Evolutionary conservation across 2,888 invertebrate genomes (phyloP), one percentile per base, ranked within the genome.

Genomic region (Seira ritae): DNA sequence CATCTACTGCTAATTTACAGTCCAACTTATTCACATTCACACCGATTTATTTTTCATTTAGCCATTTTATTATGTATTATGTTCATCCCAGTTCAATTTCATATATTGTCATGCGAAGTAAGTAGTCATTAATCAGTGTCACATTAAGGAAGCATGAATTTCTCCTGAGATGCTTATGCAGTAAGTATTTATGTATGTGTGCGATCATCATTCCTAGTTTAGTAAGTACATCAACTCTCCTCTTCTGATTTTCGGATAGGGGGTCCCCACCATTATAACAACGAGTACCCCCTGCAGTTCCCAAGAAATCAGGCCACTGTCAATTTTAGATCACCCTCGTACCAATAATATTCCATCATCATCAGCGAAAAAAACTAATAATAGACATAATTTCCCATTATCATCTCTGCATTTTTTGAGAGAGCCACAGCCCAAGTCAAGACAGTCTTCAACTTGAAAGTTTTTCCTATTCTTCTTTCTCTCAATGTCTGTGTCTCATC

Each of bases 101-200:
- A n/a, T n/a, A 12, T 19, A 42, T 42, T 37, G 12, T 69, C 60
- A n/a, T 60, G 81, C 67, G 69, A 81, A 81, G 76, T n/a, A n/a
- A n/a, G n/a, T 81, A 71, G 74, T 86, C 87, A 89, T 89, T 88
- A 89, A 88, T 89, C 89, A 88, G 87, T 89, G 89, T 89, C 89
- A 87, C 84, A 87, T 89, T 89, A 89, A 81, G 69, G 69, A 50
- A 67, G 75, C 74, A 10, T 66, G 17, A 24, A 65, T 71, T 55
- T n/a, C n/a, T n/a, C n/a, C n/a, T n/a, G n/a, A n/a, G n/a, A n/a
- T n/a, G n/a, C n/a, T n/a, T n/a, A n/a, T n/a, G n/a, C n/a, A n/a
- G n/a, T n/a, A n/a, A n/a, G n/a, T n/a, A n/a, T n/a, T n/a, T n/a
- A n/a, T n/a, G n/a, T n/a, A n/a, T n/a, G n/a, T n/a, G n/a, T n/a